Base-by-base conservation (phyloP, 2,888 invertebrate species). In the Cyclophora albipunctata region DNA sequence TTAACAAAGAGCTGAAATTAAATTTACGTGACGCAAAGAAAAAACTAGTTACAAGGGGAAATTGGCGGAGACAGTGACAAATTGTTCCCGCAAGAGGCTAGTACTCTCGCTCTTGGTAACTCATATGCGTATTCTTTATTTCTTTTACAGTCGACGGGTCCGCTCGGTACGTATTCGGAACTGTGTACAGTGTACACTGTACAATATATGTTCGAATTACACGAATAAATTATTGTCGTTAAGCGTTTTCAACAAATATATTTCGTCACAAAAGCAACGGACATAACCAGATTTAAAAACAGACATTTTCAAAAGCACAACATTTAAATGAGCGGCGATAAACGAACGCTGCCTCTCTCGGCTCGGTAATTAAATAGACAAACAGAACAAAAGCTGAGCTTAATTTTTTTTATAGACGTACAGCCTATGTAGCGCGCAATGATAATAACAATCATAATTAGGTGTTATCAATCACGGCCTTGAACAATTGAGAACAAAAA, bases 11-110 rank as follows among this genome's bases (percentile, higher is more conserved):
- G 68, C 75, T 82, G 71, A 85, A 87, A 86, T 86, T 86, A 83
- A 86, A 87, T 86, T 86, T 85, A 84, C 82, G 82, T 80, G 78
- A 75, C 71, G 80, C 76, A 81, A 84, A 82, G 83, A 87, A 85
- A 87, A 85, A 87, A 84, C 85, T 86, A 85, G 84, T 86, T 86
- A 84, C 84, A 78, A 78, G 81, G 75, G 83, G 81, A 87, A 87
- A 87, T 86, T 87, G 84, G 80, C 75, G 79, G 76, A 78, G 87
- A 87, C 87, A 85, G 80, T 86, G 87, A 87, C 82, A 86, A 86
- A 87, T 85, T 79, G 84, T 78, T 73, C 78, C 77, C 78, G 69
- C 80, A 73, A 81, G 78, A 82, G 77, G 71, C 73, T 71, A 64
- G 55, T 73, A 55, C 51, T 69, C 75, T 65, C 69, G 44, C 62